Conservation (phyloP, 2,797 vertebrate genomes). For the Sphenopsis melanotis region DNA sequence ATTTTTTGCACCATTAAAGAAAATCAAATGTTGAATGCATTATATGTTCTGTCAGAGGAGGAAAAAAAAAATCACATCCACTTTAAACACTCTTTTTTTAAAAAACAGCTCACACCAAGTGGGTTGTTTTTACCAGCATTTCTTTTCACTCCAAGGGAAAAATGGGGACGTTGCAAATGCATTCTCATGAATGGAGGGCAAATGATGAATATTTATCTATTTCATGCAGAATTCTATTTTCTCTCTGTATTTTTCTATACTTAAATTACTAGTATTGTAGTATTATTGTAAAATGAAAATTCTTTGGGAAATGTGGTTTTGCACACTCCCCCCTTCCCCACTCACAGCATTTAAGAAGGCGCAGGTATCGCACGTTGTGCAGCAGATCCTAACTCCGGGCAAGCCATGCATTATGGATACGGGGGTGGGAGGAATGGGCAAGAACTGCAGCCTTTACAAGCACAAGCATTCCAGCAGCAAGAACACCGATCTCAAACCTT, state of each 20-base stretch:
- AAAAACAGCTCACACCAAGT: constrained; percentile 30
- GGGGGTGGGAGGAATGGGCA: background rate
- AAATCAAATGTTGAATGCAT: constrained; percentile 55
- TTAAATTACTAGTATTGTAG: constrained; percentile 39
- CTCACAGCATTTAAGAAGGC: background rate
- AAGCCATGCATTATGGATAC: constrained; percentile 46
- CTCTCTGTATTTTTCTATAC: constrained; percentile 34
- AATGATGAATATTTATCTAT: constrained; percentile 48
- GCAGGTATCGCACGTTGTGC: background rate
- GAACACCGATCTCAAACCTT: constrained; percentile 17
- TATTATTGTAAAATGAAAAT: constrained; percentile 12
- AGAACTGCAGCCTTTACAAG: constrained; percentile 28
- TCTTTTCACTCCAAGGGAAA: constrained; percentile 46
- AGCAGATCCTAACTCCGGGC: constrained; percentile 39
- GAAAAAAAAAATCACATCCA: background rate
- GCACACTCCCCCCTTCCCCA: background rate
- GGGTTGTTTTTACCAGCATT: constrained; percentile 18
- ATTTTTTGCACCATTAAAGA: constrained; percentile 60
- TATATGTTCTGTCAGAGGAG: constrained; percentile 43
- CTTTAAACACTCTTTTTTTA: constrained; percentile 6
- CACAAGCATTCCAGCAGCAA: constrained; percentile 29
- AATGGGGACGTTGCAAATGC: constrained; percentile 17
- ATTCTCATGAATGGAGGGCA: constrained; percentile 55
- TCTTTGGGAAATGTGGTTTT: background rate
- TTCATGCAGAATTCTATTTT: constrained; percentile 45